Percentiles rank a stretch among this genome's conserved stretches.
Conservation (phyloP, 1,140 invertebrate species). For the Paracyclopina nana region DNA sequence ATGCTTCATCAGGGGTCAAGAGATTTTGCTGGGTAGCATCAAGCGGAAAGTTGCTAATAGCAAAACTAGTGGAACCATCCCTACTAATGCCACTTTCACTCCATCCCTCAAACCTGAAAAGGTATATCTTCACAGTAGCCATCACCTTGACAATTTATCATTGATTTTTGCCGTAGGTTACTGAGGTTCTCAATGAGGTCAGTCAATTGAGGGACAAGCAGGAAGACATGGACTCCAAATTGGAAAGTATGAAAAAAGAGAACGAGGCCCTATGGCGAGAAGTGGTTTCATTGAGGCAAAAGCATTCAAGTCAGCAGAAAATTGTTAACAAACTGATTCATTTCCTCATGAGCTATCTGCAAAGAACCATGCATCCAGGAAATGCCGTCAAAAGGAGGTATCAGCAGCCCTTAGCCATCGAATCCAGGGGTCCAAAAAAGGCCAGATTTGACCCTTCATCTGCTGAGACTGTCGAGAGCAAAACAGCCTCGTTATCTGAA, state of each 20-base stretch:
- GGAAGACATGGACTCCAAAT: conserved; percentile 58
- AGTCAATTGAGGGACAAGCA: conserved; percentile 69
- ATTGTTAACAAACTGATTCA: conserved; percentile 74
- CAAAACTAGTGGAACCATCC: too few species aligned
- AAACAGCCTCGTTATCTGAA: too few species aligned
- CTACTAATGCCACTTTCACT: neutral
- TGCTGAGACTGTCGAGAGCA: too few species aligned
- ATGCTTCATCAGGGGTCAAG: conserved; percentile 66
- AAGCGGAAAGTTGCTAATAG: conserved; percentile 51
- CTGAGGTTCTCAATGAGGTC: conserved; percentile 61
- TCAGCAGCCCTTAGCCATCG: neutral
- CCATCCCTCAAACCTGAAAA: conserved; percentile 15
- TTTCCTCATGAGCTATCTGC: conserved; percentile 13
- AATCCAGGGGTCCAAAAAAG: neutral
- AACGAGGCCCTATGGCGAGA: conserved; percentile 91
- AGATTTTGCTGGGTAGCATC: conserved; percentile 65
- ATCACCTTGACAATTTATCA: too few species aligned
- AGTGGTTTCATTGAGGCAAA: conserved; percentile 65
- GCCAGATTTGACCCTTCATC: neutral
- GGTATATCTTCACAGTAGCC: too few species aligned
- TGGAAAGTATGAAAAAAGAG: conserved; percentile 74
- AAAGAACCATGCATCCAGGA: conserved; percentile 7
- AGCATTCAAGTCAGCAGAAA: conserved; percentile 87
- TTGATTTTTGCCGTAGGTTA: too few species aligned
- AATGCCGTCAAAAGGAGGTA: conserved; percentile 2